Evolutionary conservation across 2,797 vertebrate species (phyloP).

Genomic region (Trichosurus vulpecula): DNA sequence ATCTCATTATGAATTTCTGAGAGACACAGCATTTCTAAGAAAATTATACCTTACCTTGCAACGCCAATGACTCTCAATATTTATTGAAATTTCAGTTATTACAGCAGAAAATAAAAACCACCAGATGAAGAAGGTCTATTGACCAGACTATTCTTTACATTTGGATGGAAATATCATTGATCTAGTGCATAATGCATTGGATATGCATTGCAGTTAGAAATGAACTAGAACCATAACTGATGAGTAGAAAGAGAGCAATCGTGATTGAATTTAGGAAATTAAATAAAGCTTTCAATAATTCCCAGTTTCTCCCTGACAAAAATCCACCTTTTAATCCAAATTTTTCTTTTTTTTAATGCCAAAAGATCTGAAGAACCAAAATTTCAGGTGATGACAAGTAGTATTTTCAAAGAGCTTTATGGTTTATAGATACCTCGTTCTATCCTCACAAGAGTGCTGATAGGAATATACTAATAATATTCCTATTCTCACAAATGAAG

Average conservation of each 20-base stretch:
- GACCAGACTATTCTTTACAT: not conserved
- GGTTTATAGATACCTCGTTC: not conserved
- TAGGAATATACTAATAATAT: not conserved
- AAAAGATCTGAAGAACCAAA: not conserved
- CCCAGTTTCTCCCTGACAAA: not conserved
- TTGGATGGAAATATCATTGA: not conserved
- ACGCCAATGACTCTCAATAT: not conserved
- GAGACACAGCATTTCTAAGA: not conserved
- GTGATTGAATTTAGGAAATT: not conserved
- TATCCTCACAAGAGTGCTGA: not conserved
- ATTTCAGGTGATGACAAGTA: not conserved
- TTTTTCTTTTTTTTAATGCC: not conserved
- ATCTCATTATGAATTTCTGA: not conserved
- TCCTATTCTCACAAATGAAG: not conserved
- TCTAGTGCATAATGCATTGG: not conserved
- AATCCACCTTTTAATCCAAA: not conserved
- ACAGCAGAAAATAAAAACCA: not conserved
- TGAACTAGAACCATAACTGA: not conserved
- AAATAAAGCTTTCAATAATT: not conserved
- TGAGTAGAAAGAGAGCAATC: not conserved
- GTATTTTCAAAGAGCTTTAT: not conserved
- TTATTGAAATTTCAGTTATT: not conserved
- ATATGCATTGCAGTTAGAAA: not conserved
- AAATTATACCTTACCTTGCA: not conserved
- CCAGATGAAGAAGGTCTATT: not conserved